These are phyloP conservation scores for Rissa tridactyla DNA, from an alignment of 2,113 vertebrate species.

Conservation along the genomic window DNA sequence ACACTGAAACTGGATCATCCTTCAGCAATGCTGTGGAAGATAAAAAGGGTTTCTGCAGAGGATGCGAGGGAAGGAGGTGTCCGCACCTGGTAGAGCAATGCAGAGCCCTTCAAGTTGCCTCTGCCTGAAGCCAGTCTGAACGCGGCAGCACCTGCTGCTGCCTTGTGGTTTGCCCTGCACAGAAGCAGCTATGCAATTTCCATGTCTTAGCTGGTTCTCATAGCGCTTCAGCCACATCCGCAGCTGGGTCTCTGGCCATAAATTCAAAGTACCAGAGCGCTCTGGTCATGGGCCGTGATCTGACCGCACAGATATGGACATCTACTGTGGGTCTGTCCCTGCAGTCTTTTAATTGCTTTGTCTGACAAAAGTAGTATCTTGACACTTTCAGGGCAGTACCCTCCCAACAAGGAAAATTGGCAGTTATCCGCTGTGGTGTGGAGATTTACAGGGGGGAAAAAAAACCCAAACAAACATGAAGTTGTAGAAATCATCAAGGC, in stretches of 20 bases:
- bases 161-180: neutral
- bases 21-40: neutral
- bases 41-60: neutral
- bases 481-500: neutral
- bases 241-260: neutral
- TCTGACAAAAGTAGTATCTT: neutral
- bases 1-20: neutral
- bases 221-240: neutral
- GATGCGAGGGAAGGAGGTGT: neutral
- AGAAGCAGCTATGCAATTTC: neutral
- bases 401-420: neutral
- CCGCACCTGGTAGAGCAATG: neutral
- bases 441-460: neutral
- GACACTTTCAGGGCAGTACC: neutral
- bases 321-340: neutral
- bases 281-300: neutral
- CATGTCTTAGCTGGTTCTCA: neutral
- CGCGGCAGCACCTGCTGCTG: fast-evolving
- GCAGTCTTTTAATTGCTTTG: neutral
- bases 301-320: neutral
- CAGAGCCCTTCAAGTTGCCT: neutral
- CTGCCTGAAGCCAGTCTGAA: neutral
- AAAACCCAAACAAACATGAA: neutral
- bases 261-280: neutral
- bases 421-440: neutral